Base-by-base conservation (phyloP, 2,797 vertebrate genomes). In the Notamacropus eugenii region DNA sequence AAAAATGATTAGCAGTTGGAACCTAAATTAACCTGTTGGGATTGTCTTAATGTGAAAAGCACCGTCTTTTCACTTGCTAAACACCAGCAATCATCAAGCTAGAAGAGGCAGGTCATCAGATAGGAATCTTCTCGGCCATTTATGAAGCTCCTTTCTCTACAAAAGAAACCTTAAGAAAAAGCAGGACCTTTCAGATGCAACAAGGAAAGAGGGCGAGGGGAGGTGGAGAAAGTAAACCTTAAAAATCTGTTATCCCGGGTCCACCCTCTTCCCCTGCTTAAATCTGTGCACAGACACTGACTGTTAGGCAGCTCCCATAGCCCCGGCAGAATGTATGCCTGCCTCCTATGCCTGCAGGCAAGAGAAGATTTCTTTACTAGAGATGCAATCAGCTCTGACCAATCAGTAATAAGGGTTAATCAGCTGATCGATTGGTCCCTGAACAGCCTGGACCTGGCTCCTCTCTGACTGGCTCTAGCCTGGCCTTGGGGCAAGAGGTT, bases 351-450 rank as follows among this genome's bases (percentile, higher is more conserved):
- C 99, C 99, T 98, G 29, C 59, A 95, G 99, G 99, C 98, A 93
- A 97, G 97, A 98, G 98, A 98, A 98, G 99, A 99, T 99, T 99
- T 99, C 98, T 99, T 99, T 98, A 98, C 98, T 98, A 98, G 98
- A 98, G 99, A 99, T 99, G 98, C 99, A 99, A 99, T 99, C 99
- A 99, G 98, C 98, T 99, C 98, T 98, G 98, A 99, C 99, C 99
- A 99, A 99, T 99, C 99, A 99, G 99, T 99, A 99, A 99, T 99
- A 98, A 99, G 99, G 98, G 99, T 99, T 99, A 99, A 99, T 99
- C 99, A 99, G 99, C 99, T 99, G 99, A 99, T 99, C 99, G 99
- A 99, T 99, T 98, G 96, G 98, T 98, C 98, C 98, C 98, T 93
- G 97, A 97, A 97, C 98, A 98, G 98, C 97, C 98, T 93, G 97